phyloP scores from a whole-genome alignment of 2,888 invertebrate species.

The Lomographa bimaculata region DNA sequence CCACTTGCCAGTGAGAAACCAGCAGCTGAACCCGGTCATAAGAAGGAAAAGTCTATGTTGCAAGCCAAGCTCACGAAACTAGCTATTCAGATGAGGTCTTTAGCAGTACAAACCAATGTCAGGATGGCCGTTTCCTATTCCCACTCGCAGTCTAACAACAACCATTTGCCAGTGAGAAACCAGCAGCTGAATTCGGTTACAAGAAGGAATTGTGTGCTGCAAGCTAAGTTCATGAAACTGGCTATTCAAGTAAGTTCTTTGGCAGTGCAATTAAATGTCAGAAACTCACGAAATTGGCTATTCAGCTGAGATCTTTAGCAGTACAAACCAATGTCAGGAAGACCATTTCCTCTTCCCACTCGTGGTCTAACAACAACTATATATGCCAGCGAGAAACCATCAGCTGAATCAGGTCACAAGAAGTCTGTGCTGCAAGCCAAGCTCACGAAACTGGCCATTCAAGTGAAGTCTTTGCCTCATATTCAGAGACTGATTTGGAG shows the following conservation, averaged over 20 bases:
- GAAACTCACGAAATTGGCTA: slow-evolving; percentile 98
- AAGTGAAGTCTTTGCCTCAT: no score
- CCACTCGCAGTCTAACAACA: slow-evolving; percentile 84
- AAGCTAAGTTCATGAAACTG: slow-evolving; percentile 98
- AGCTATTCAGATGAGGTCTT: slow-evolving; percentile 91
- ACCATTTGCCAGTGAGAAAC: slow-evolving; percentile 62
- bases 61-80: slow-evolving; percentile 99
- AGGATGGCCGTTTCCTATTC: no score
- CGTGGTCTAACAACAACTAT: slow-evolving; percentile 82
- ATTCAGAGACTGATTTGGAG: no score
- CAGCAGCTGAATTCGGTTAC: slow-evolving; percentile 78
- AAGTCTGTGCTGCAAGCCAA: slow-evolving; percentile 99
- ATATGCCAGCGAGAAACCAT: slow-evolving; percentile 59
- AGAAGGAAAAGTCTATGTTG: slow-evolving; percentile 98
- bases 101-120: no score
- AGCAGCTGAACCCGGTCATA: slow-evolving; percentile 82
- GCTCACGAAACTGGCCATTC: slow-evolving; percentile 98
- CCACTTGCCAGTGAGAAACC: slow-evolving; percentile 67
- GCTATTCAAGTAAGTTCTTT: slow-evolving; percentile 91
- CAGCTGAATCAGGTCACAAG: slow-evolving; percentile 85
- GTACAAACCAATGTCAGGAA: no score
- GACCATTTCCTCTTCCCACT: no score
- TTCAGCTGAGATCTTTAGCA: slow-evolving; percentile 84
- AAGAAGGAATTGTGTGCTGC: slow-evolving; percentile 99
- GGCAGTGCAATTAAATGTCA: no score